Conservation (phyloP, 2,888 invertebrate genomes). For the Rugalucina vietnamica region DNA sequence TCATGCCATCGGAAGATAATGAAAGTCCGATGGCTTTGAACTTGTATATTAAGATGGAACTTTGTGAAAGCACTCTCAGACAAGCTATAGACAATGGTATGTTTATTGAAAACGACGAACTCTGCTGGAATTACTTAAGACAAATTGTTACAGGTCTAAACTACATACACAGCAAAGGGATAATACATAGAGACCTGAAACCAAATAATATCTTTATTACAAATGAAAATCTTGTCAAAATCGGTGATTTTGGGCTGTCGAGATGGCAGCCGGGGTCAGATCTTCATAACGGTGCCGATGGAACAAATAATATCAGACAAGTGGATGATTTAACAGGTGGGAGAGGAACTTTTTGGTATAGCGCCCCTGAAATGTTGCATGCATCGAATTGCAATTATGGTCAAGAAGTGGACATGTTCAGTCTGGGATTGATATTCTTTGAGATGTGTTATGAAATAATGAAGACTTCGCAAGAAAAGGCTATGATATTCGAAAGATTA, state of each 20-base stretch:
- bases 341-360: not conserved
- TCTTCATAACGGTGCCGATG: too few species aligned
- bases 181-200: not conserved
- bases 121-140: not conserved
- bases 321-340: not conserved
- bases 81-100: not conserved
- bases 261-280: not conserved
- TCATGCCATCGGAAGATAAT: too few species aligned
- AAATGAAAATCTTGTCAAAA: not conserved
- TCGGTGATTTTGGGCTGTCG: slow-evolving; percentile 6
- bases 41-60: not conserved
- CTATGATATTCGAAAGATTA: not conserved
- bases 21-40: not conserved
- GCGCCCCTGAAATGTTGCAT: not conserved
- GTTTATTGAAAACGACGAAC: not conserved
- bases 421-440: not conserved
- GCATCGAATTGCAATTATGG: not conserved
- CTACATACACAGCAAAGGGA: not conserved
- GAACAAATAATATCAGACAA: not conserved
- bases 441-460: not conserved
- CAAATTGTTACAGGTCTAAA: not conserved
- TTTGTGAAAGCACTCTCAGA: not conserved
- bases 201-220: slow-evolving; percentile 6
- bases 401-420: not conserved
- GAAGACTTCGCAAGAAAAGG: not conserved